These are phyloP conservation scores for Drosophila leonis DNA, from an alignment of 2,888 invertebrate genomes.

Conservation along the genomic window DNA sequence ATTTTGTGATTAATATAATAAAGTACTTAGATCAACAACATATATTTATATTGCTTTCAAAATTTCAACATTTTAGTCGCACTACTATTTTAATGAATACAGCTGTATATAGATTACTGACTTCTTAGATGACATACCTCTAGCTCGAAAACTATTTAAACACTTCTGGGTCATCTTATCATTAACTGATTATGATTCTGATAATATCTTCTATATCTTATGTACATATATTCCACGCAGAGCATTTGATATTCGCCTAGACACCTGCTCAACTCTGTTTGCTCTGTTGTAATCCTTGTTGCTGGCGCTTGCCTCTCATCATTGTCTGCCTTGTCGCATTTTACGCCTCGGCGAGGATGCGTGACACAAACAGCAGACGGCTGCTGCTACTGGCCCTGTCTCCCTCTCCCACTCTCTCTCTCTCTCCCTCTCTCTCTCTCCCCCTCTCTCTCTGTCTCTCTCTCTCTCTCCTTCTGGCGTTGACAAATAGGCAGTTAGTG, in stretches of 20 bases:
- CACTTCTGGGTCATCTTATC: too few relatives aligned
- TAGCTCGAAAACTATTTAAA: too few relatives aligned
- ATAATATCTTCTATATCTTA: not conserved
- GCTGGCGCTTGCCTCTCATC: conserved; percentile 39
- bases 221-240: not conserved
- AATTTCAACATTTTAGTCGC: too few relatives aligned
- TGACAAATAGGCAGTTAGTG: conserved; percentile 73
- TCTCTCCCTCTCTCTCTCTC: not conserved
- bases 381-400: conserved; percentile 16
- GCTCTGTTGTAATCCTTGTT: conserved; percentile 12
- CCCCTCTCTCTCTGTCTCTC: too few relatives aligned
- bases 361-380: conserved; percentile 68
- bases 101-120: too few relatives aligned
- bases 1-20: too few relatives aligned
- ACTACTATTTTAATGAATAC: too few relatives aligned
- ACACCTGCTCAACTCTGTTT: not conserved
- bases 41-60: too few relatives aligned
- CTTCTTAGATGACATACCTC: too few relatives aligned
- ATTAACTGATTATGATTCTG: too few relatives aligned
- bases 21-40: too few relatives aligned
- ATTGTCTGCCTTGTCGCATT: conserved; percentile 61
- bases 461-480: conserved; percentile 5
- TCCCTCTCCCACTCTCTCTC: not conserved
- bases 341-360: conserved; percentile 61
- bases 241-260: not conserved